Evolutionary conservation across 2,888 invertebrate genomes (phyloP), one percentile per base, ranked within the genome.

Genomic region (Arrhopalites spinosus): DNA sequence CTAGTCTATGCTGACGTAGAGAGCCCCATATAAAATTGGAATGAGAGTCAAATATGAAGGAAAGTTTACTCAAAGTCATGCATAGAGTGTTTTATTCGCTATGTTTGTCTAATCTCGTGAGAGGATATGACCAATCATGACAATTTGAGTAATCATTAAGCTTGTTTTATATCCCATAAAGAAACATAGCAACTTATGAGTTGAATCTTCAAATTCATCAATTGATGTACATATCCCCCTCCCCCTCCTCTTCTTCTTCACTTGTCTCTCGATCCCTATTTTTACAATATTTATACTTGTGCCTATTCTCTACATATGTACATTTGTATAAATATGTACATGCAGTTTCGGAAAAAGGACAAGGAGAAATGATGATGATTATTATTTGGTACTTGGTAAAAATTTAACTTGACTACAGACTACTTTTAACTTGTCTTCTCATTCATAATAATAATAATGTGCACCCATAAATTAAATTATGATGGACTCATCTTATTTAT

Each of bases 91-190:
- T 73, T 70, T 75, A 78, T 75, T 78, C 73, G 76, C 66, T 74
- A 76, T 76, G 72, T 78, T 77, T 43, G 73, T 45, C 69, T 45
- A 53, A 66, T 77, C 59, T 68, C 67, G 72, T 59, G 43, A 74
- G 27, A 74, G 75, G 76, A 78, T 76, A 76, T 76, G 78, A 72
- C 76, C 78, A 78, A 78, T 78, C 67, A 78, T 76, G 66, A 36
- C 68, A 70, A 78, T 78, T 78, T 78, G 74, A 76, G 63, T 64
- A 70, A 67, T 76, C 78, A 74, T 78, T 78, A 78, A 76, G 68
- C 76, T 74, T 64, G 67, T 78, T 76, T 78, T 74, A 74, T 71
- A 74, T 75, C 70, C 73, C 76, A 74, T 76, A 74, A 78, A 78
- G 69, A 71, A 72, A 75, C 59, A 17, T 50, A 47, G 47, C 8